phyloP scores from a whole-genome alignment of 1,140 invertebrate species.

The Lycorma delicatula region DNA sequence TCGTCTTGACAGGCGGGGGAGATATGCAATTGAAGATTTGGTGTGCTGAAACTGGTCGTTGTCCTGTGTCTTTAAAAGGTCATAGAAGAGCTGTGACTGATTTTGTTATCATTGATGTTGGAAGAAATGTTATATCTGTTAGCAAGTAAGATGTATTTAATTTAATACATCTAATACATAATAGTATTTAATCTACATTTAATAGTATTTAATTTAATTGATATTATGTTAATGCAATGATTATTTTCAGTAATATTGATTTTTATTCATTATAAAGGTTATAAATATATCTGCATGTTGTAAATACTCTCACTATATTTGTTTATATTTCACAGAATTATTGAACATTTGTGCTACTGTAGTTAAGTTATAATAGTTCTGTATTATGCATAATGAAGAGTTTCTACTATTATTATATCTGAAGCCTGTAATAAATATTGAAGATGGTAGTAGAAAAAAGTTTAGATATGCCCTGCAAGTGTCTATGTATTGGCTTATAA shows the following conservation, averaged over 20 bases:
- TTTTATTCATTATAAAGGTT: neutral
- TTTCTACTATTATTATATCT: too few relatives aligned
- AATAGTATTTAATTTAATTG: too few relatives aligned
- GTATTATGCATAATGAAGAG: too few relatives aligned
- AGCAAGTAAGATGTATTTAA: conserved; percentile 47
- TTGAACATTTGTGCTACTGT: too few relatives aligned
- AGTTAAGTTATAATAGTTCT: too few relatives aligned
- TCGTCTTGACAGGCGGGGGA: conserved; percentile 55
- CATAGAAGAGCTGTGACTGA: conserved; percentile 57
- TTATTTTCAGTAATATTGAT: neutral
- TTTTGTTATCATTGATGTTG: conserved; percentile 56
- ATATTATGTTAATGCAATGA: neutral
- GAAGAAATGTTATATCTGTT: conserved; percentile 61
- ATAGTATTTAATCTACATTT: neutral
- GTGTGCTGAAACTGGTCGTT: conserved; percentile 56
- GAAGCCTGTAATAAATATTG: too few relatives aligned
- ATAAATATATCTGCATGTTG: too few relatives aligned
- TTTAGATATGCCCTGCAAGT: too few relatives aligned
- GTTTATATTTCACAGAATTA: too few relatives aligned
- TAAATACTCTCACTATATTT: too few relatives aligned
- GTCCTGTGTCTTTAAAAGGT: conserved; percentile 55
- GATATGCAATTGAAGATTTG: conserved; percentile 62
- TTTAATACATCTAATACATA: neutral
- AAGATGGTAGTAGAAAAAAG: too few relatives aligned
- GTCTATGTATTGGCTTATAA: too few relatives aligned